Conservation (phyloP, 2,113 vertebrate species). For the Phoxinus phoxinus region DNA sequence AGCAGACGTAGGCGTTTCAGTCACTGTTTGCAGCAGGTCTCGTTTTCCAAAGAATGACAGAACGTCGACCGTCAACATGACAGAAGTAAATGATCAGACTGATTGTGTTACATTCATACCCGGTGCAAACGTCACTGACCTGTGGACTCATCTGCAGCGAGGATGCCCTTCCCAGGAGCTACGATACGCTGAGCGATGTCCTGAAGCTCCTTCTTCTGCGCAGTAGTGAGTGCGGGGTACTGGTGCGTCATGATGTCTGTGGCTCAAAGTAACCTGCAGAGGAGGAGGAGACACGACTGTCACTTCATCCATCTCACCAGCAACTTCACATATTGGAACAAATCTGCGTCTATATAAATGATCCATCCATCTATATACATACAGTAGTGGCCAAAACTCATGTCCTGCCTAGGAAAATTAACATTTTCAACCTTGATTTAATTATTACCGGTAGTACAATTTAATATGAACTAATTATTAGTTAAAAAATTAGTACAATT, state of each 20-base stretch:
- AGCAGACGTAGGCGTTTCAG: background rate
- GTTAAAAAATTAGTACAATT: too few species aligned
- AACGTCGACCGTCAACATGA: background rate
- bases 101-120: constrained; percentile 1
- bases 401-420: too few species aligned
- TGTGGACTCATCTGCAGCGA: constrained; percentile 96
- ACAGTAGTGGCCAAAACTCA: too few species aligned
- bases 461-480: too few species aligned
- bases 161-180: constrained; percentile 92
- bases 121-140: constrained; percentile 73
- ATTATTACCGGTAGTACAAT: too few species aligned
- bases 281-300: constrained; percentile 1
- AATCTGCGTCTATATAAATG: too few species aligned
- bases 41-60: background rate
- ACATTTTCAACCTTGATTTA: too few species aligned
- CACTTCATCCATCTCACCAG: background rate
- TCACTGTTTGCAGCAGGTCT: background rate
- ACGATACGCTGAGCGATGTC: constrained; percentile 91
- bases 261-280: constrained; percentile 45
- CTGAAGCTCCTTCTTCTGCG: constrained; percentile 95
- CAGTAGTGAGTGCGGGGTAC: constrained; percentile 87
- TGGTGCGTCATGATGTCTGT: constrained; percentile 89
- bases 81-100: background rate
- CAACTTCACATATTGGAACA: too few species aligned
- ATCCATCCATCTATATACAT: too few species aligned